phyloP scores from a whole-genome alignment of 2,797 vertebrate genomes.

The Phrynocephalus guinanensis region DNA sequence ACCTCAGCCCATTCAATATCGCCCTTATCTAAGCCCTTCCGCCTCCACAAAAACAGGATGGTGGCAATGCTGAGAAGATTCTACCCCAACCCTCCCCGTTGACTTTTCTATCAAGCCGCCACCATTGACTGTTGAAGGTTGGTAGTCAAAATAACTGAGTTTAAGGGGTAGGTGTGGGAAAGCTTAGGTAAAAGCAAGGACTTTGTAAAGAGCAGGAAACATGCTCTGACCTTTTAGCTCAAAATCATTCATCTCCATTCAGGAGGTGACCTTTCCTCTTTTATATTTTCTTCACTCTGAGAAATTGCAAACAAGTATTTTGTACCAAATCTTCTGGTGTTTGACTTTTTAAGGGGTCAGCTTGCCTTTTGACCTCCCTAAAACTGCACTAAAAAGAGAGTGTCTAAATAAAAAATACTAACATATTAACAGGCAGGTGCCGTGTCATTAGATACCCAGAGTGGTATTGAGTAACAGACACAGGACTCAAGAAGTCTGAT shows the following conservation, averaged over 20 bases:
- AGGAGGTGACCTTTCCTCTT: constrained; percentile 36
- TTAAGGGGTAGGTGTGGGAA: background rate
- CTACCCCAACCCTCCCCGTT: background rate
- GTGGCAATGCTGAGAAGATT: background rate
- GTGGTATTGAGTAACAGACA: too few relatives aligned
- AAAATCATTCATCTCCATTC: constrained; percentile 18
- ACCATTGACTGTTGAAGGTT: background rate
- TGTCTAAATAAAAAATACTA: background rate
- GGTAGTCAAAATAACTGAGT: background rate
- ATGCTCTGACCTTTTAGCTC: constrained; percentile 32
- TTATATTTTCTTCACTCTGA: constrained; percentile 24
- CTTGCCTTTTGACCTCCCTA: constrained; percentile 7
- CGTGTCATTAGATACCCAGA: too few relatives aligned
- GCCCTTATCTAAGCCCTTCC: background rate
- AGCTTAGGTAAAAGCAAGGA: constrained; percentile 26
- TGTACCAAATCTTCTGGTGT: constrained; percentile 14
- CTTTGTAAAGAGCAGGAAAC: constrained; percentile 38
- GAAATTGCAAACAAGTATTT: constrained; percentile 22
- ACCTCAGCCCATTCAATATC: background rate
- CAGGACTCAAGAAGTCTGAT: too few relatives aligned
- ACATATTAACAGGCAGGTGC: too few relatives aligned
- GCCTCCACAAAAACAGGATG: background rate
- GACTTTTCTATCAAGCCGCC: constrained; percentile 19
- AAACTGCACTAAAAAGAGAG: background rate
- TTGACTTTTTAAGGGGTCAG: background rate